phyloP scores from a whole-genome alignment of 92 coral and sea anemone species.

The Scolanthus callimorphus region DNA sequence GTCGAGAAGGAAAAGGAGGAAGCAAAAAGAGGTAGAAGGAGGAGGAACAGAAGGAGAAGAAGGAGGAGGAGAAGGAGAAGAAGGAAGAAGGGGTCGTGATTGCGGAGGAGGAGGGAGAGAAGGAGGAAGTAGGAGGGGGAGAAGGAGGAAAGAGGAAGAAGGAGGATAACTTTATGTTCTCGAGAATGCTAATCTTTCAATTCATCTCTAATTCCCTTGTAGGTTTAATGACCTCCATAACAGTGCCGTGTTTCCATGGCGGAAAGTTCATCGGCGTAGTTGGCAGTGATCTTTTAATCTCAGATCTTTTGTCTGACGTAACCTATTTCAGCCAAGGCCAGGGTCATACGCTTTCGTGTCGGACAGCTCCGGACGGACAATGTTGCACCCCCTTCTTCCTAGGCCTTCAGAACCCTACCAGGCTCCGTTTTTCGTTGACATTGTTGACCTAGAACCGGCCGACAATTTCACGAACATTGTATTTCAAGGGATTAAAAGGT shows the following conservation, averaged over 20 bases:
- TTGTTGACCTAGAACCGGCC: constrained; percentile 33
- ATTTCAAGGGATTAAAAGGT: constrained; percentile 35
- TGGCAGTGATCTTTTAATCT: constrained; percentile 45
- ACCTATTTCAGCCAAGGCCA: constrained; percentile 47
- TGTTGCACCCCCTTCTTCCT: constrained; percentile 58
- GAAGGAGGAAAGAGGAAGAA: too few relatives aligned
- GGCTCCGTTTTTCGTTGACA: constrained; percentile 42
- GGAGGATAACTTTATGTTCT: too few relatives aligned
- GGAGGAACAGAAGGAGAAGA: too few relatives aligned
- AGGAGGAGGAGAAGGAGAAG: too few relatives aligned
- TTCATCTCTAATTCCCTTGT: neutral
- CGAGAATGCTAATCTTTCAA: too few relatives aligned
- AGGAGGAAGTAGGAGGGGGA: too few relatives aligned
- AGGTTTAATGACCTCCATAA: constrained; percentile 53
- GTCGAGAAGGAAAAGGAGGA: too few relatives aligned
- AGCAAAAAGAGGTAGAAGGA: too few relatives aligned
- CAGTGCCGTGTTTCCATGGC: constrained; percentile 42
- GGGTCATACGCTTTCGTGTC: constrained; percentile 48
- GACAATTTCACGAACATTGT: constrained; percentile 18
- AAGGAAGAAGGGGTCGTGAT: too few relatives aligned
- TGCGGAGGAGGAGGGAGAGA: too few relatives aligned
- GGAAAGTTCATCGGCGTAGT: constrained; percentile 53
- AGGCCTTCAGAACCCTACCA: constrained; percentile 33
- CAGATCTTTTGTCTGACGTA: constrained; percentile 40
- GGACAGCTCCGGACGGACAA: constrained; percentile 41